Conservation (phyloP, 2,888 invertebrate genomes). For the Philonicus albiceps region DNA sequence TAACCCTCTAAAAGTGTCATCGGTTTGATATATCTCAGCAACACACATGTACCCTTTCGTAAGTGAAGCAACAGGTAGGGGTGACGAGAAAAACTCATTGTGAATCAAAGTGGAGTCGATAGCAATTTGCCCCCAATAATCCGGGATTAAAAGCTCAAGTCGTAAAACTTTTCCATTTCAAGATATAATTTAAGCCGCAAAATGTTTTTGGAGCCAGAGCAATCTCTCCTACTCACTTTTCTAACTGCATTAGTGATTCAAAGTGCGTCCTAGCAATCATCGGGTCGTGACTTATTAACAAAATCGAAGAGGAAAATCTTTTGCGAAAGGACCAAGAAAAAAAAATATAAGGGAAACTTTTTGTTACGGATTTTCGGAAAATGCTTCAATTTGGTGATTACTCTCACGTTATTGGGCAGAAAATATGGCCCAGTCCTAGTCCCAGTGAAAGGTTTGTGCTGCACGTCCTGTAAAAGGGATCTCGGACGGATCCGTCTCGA, state of each 20-base stretch:
- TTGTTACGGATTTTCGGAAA: not conserved
- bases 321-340: not conserved
- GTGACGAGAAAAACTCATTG: not conserved
- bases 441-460: conserved; percentile 6
- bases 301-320: conserved; percentile 21
- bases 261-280: conserved; percentile 42
- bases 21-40: not conserved
- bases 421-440: not conserved
- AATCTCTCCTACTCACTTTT: not conserved
- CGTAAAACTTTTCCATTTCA: conserved; percentile 28
- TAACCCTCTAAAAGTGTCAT: not conserved
- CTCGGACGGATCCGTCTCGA: not conserved
- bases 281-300: conserved; percentile 44
- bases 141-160: conserved; percentile 20
- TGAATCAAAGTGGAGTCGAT: conserved; percentile 14
- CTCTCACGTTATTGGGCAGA: conserved; percentile 28
- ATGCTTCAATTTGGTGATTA: conserved; percentile 33
- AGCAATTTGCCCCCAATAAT: conserved; percentile 31
- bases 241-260: conserved; percentile 39
- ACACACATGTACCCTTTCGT: not conserved
- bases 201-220: not conserved
- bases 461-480: conserved; percentile 12
- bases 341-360: conserved; percentile 18
- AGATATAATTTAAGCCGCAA: conserved; percentile 23
- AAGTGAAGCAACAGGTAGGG: not conserved